Evolutionary conservation across 2,797 vertebrate species (phyloP).

Genomic region (Vultur gryphus): DNA sequence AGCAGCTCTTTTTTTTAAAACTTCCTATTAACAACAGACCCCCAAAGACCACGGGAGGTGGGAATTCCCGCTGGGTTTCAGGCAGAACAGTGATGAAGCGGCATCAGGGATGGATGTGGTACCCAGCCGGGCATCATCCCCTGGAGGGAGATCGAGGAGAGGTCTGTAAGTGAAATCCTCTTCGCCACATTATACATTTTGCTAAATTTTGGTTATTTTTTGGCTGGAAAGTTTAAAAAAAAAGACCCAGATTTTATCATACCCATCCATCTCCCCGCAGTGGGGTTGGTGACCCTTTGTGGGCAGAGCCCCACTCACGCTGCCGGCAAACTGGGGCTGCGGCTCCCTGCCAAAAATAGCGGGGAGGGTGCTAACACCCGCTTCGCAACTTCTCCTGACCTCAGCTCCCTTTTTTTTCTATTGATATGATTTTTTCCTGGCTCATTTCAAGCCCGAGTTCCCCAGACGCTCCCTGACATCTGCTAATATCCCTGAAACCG

Average conservation of each 20-base stretch:
- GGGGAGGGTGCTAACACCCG: neutral
- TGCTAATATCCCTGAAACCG: neutral
- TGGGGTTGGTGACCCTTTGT: neutral
- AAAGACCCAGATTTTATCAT: neutral
- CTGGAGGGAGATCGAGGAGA: fast-evolving
- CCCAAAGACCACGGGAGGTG: fast-evolving
- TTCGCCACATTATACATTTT: neutral
- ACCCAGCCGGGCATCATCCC: neutral
- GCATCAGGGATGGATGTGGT: neutral
- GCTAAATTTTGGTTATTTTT: neutral
- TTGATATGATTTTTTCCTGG: neutral
- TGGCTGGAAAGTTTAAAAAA: neutral
- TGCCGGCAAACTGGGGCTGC: neutral
- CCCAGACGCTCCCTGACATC: neutral
- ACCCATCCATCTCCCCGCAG: fast-evolving
- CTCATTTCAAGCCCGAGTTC: slow-evolving; percentile 23
- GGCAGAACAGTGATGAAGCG: neutral
- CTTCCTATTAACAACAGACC: neutral
- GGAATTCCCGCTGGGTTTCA: neutral
- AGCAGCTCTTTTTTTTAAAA: neutral
- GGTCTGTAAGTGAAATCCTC: neutral
- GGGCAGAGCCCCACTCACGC: fast-evolving
- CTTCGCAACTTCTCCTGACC: neutral
- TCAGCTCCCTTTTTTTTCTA: neutral
- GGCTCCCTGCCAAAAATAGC: neutral